These are phyloP conservation scores for Athripsodes cinereus DNA, from an alignment of 2,888 invertebrate species.

Conservation along the genomic window DNA sequence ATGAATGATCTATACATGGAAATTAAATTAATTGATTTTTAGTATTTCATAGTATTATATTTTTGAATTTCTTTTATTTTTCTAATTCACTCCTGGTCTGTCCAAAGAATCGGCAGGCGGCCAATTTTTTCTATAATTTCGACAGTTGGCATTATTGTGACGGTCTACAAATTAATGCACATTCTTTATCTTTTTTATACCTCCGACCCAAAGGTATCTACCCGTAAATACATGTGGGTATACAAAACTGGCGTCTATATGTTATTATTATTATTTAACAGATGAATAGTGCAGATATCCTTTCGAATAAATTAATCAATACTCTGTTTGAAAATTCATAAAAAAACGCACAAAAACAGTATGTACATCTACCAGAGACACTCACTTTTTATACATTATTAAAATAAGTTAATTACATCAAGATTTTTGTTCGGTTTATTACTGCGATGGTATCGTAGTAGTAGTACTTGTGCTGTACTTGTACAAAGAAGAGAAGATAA, in stretches of 20 bases:
- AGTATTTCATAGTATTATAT: too few relatives aligned
- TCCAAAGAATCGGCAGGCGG: constrained; percentile 7
- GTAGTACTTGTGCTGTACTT: too few relatives aligned
- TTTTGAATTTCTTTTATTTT: too few relatives aligned
- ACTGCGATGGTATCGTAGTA: too few relatives aligned
- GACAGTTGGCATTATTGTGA: constrained; percentile 27
- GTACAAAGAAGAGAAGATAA: too few relatives aligned
- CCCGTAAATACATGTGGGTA: not conserved
- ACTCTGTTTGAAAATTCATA: not conserved
- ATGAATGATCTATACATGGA: too few relatives aligned
- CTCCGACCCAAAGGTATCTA: constrained; percentile 10
- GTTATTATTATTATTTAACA: constrained; percentile 10
- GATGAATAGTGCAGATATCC: constrained; percentile 17
- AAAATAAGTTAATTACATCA: too few relatives aligned
- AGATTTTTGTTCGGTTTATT: too few relatives aligned
- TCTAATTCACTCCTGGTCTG: constrained; percentile 10
- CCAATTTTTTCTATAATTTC: constrained; percentile 14
- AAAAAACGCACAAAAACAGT: too few relatives aligned
- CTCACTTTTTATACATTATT: too few relatives aligned
- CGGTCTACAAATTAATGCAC: constrained; percentile 27
- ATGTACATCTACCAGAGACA: too few relatives aligned
- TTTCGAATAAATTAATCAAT: constrained; percentile 7
- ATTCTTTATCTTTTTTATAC: constrained; percentile 25
- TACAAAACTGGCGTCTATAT: not conserved
- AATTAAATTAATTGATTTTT: too few relatives aligned